phyloP scores from a whole-genome alignment of 2,113 vertebrate genomes.

The Mesitornis unicolor region DNA sequence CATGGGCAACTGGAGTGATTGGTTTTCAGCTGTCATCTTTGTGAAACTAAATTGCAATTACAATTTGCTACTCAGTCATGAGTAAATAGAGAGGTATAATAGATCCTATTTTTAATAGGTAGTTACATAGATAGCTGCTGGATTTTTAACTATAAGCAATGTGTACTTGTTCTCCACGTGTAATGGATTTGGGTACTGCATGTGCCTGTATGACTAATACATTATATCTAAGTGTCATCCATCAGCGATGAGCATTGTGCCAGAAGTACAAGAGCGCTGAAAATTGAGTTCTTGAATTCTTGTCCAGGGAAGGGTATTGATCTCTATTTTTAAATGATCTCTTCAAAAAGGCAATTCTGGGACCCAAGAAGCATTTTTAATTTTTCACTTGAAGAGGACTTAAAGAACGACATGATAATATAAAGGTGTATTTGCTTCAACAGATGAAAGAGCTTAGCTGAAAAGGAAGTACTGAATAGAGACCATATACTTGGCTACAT shows the following conservation, averaged over 20 bases:
- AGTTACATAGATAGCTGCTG: not conserved
- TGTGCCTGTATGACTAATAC: not conserved
- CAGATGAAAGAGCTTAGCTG: not conserved
- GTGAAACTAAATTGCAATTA: not conserved
- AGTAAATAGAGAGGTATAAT: not conserved
- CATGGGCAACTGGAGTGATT: not conserved
- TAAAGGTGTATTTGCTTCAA: not conserved
- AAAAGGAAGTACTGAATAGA: not conserved
- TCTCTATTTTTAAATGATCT: not conserved
- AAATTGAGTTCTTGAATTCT: constrained; percentile 5
- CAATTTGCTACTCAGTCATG: not conserved
- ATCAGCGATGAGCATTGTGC: not conserved
- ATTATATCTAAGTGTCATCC: not conserved
- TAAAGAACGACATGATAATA: not conserved
- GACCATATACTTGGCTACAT: not conserved
- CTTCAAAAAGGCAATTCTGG: not conserved
- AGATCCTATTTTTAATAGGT: not conserved
- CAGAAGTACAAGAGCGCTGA: not conserved
- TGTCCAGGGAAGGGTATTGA: not conserved
- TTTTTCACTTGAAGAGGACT: not conserved
- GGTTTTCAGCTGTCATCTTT: not conserved
- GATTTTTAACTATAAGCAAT: not conserved
- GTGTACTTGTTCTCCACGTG: not conserved
- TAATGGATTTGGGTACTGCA: not conserved
- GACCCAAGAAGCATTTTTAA: not conserved